Evolutionary conservation across 1,140 invertebrate genomes (phyloP).

Genomic region (Cydia pomonella): DNA sequence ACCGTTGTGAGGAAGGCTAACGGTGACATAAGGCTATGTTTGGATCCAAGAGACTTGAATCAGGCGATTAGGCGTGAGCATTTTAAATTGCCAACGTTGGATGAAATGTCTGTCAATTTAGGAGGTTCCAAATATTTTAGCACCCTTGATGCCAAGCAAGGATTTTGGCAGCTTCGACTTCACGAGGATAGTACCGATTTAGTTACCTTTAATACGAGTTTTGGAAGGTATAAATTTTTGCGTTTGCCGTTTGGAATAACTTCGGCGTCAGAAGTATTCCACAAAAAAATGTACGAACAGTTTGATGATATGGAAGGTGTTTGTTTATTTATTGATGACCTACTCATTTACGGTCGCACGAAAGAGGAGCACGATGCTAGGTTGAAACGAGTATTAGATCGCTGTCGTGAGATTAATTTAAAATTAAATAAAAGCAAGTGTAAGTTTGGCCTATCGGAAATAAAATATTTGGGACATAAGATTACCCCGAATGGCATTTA

Average conservation of each 20-base stretch:
- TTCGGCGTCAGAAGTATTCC: constrained; percentile 28
- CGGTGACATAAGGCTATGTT: constrained; percentile 69
- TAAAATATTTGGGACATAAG: constrained; percentile 35
- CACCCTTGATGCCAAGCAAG: constrained; percentile 69
- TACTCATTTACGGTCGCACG: constrained; percentile 27
- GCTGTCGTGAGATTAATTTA: constrained; percentile 36
- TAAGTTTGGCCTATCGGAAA: constrained; percentile 29
- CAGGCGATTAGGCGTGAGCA: constrained; percentile 62
- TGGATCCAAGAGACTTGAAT: constrained; percentile 79
- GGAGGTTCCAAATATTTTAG: constrained; percentile 63
- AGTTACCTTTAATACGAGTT: constrained; percentile 67
- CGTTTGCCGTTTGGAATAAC: constrained; percentile 30
- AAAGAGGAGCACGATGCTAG: constrained; percentile 33
- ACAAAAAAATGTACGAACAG: constrained; percentile 8
- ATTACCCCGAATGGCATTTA: constrained; percentile 37
- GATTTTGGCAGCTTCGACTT: constrained; percentile 54
- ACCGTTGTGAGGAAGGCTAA: constrained; percentile 72
- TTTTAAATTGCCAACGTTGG: constrained; percentile 64
- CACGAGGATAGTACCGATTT: constrained; percentile 55
- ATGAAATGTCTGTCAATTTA: constrained; percentile 64
- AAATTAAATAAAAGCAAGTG: constrained; percentile 41
- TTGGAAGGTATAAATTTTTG: constrained; percentile 41
- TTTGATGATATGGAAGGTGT: constrained; percentile 34
- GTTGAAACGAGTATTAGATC: constrained; percentile 33
- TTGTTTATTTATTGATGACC: constrained; percentile 36